Percentiles rank a stretch among this genome's conserved stretches.
These are phyloP conservation scores for Chionoecetes opilio DNA, from an alignment of 1,140 invertebrate species.

Conservation along the genomic window DNA sequence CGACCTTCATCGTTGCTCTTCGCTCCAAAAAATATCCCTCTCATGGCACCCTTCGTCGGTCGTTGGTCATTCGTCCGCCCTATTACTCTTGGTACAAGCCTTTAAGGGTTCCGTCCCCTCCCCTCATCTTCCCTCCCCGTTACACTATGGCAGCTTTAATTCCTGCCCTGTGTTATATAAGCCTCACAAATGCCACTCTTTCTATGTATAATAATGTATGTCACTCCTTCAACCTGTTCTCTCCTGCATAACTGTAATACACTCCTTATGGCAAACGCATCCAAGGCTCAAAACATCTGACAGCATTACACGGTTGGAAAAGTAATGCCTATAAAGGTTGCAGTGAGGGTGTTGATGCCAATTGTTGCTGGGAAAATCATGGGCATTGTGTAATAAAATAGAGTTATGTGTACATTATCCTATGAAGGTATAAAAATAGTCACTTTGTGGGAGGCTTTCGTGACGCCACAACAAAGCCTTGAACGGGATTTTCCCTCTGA, in stretches of 20 bases:
- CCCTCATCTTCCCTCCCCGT: background rate
- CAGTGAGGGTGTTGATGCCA: conserved; percentile 61
- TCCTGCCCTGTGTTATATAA: background rate
- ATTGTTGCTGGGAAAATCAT: conserved; percentile 67
- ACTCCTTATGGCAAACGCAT: conserved; percentile 33
- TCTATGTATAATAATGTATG: background rate
- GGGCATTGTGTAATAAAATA: conserved; percentile 49
- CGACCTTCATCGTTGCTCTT: too few relatives aligned
- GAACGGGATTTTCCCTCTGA: conserved; percentile 31
- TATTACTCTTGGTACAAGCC: too few relatives aligned
- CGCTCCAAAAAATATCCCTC: too few relatives aligned
- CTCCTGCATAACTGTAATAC: conserved; percentile 6
- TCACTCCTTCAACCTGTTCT: background rate
- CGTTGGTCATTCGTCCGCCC: too few relatives aligned
- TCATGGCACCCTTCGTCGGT: too few relatives aligned
- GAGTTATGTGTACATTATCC: conserved; percentile 43
- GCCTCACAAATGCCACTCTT: conserved; percentile 1
- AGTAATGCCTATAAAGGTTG: conserved; percentile 65
- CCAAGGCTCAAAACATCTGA: conserved; percentile 64
- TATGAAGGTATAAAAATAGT: conserved; percentile 61
- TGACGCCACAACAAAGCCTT: background rate
- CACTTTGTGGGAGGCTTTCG: conserved; percentile 34
- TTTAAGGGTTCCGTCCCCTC: background rate
- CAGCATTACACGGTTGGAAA: conserved; percentile 59
- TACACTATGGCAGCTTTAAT: conserved; percentile 5